phyloP scores from a whole-genome alignment of 2,797 vertebrate genomes.

The Cercopithecus hamlyni region DNA sequence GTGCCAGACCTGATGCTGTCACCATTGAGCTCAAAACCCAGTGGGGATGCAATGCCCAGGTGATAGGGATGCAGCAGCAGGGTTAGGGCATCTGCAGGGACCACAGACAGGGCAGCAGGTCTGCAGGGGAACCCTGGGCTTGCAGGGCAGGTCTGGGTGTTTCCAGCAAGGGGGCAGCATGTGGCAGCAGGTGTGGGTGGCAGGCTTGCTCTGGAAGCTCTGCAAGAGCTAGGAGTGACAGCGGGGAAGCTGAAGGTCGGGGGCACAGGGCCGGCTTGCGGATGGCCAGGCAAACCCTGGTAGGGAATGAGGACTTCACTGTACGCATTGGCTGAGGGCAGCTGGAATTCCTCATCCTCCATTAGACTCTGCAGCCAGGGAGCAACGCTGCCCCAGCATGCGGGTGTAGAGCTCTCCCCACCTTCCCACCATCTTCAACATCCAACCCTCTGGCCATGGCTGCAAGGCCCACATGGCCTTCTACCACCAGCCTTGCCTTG shows the following conservation, averaged over 20 bases:
- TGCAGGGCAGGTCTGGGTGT: background rate
- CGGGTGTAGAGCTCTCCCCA: fast-evolving
- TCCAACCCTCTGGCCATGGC: background rate
- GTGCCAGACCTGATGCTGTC: fast-evolving
- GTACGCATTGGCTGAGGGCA: fast-evolving
- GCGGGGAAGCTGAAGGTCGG: background rate
- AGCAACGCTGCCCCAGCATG: fast-evolving
- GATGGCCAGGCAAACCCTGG: fast-evolving
- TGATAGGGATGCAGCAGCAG: too few species aligned
- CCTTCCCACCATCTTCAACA: background rate
- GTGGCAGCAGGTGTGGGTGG: fast-evolving
- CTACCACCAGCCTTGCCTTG: background rate
- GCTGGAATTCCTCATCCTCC: background rate
- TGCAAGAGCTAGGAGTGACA: fast-evolving
- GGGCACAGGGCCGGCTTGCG: fast-evolving
- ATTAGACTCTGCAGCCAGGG: background rate
- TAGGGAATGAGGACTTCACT: fast-evolving
- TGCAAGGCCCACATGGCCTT: background rate
- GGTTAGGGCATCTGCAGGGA: background rate
- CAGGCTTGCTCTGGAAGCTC: fast-evolving
- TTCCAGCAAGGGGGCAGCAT: fast-evolving
- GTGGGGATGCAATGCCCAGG: background rate
- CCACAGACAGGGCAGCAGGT: fast-evolving
- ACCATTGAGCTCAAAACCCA: background rate
- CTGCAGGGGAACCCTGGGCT: background rate